Conservation (phyloP, 2,888 invertebrate genomes). For the Strigamia crassipes region DNA sequence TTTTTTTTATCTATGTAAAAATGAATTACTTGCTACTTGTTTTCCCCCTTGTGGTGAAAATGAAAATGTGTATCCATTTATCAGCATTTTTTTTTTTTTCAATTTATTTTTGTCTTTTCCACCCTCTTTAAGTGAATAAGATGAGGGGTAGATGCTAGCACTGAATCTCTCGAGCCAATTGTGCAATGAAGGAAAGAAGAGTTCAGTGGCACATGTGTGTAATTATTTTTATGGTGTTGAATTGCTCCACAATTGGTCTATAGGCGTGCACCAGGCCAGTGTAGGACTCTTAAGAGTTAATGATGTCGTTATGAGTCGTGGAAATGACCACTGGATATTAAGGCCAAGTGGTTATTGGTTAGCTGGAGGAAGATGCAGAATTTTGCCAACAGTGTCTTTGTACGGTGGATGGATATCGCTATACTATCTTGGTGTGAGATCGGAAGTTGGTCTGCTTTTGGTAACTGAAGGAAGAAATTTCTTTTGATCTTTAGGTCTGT, state of each 20-base stretch:
- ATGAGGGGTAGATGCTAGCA: not conserved
- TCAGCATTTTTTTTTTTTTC: not conserved
- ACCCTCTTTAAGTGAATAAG: constrained; percentile 3
- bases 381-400: not conserved
- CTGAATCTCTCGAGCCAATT: constrained; percentile 13
- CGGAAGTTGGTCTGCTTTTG: no score
- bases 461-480: no score
- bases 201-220: constrained; percentile 35
- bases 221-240: constrained; percentile 40
- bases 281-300: constrained; percentile 19
- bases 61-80: not conserved
- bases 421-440: no score
- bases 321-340: constrained; percentile 38
- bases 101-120: not conserved
- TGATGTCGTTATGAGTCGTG: constrained; percentile 40
- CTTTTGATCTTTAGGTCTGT: no score
- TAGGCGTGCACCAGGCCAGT: constrained; percentile 1
- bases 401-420: not conserved
- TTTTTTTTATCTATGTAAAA: not conserved
- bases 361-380: not conserved
- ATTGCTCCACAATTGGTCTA: constrained; percentile 39
- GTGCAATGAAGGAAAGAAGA: constrained; percentile 20
- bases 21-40: not conserved
- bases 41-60: not conserved
- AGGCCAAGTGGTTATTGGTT: constrained; percentile 37